Base-by-base conservation (phyloP, 2,113 vertebrate genomes). In the Thymallus thymallus region DNA sequence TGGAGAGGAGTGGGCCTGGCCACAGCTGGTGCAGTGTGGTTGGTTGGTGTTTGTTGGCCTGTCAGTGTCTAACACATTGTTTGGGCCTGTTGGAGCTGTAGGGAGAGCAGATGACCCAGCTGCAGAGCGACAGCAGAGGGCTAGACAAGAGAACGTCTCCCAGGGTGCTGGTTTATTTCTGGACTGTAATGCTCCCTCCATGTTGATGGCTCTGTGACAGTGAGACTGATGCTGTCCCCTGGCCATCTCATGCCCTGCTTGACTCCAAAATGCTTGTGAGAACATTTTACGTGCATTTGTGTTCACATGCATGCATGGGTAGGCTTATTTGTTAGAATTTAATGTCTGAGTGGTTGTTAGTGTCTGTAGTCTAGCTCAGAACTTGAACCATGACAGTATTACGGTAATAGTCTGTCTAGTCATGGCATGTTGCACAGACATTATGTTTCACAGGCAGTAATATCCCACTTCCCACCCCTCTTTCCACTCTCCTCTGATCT, bases 81-180 rank as follows among this genome's bases (percentile, higher is more conserved):
- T 66, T 51, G 69, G 29, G 71, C 77, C 71, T 62, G 77, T 77
- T 78, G 80, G 74, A 77, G 75, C 66, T 77, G 73, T 51, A 84
- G 55, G 75, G 68, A 73, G 35, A 55, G 74, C 72, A 65, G 12
- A 13, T 79, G 75, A 88, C 87, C 88, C 83, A 85, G 81, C 87
- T 85, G 90, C 76, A 3, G 64, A 75, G 77, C 73, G 76, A 41
- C 35, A 41, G 9, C 69, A 73, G 69, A 76, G 77, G 85, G 80
- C 75, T 58, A 78, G 81, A 89, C 85, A 85, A 88, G 77, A 51
- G 16, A 51, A 51, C 35, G 80, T 82, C 86, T 88, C 82, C 82
- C 86, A 82, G 87, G 83, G 84, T 80, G 78, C 71, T 26, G 85
- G 84, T 89, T 90, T 89, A 89, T 90, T 91, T 90, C 87, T 84